phyloP scores from a whole-genome alignment of 2,888 invertebrate genomes.

The Caenorhabditis afra region DNA sequence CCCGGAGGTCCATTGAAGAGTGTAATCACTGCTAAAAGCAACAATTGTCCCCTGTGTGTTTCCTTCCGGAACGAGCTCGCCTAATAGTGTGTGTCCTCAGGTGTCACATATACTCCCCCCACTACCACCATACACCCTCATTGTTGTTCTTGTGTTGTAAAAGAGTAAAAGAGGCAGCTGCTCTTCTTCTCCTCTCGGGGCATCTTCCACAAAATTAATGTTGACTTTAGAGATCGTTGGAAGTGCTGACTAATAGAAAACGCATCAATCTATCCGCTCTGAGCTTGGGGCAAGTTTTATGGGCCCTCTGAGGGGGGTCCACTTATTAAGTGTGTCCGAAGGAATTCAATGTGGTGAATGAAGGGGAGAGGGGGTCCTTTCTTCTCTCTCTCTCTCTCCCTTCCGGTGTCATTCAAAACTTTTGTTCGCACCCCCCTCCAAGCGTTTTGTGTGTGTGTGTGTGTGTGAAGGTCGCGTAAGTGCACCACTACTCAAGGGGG shows the following conservation, averaged over 20 bases:
- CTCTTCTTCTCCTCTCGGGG: neutral
- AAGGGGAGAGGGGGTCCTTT: neutral
- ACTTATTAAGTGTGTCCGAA: constrained; percentile 24
- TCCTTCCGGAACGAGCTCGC: neutral
- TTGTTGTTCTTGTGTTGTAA: constrained; percentile 1
- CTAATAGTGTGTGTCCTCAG: neutral
- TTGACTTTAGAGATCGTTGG: constrained; percentile 1
- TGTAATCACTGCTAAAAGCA: neutral
- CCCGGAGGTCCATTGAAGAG: too few species aligned
- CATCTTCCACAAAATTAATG: constrained; percentile 1
- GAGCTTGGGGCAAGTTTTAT: constrained; percentile 20
- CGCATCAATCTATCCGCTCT: constrained; percentile 1
- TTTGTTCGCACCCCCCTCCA: neutral
- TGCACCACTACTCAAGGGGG: too few species aligned
- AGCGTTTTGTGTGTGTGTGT: too few species aligned
- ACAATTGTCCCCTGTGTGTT: neutral
- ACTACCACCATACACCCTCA: too few species aligned
- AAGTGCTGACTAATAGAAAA: neutral
- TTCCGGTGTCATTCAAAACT: too few species aligned
- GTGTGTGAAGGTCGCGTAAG: too few species aligned
- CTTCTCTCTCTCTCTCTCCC: constrained; percentile 17
- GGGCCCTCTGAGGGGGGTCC: neutral
- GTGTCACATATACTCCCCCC: neutral
- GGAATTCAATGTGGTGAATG: constrained; percentile 7
- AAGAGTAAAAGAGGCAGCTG: neutral